Percentiles rank a stretch among this genome's conserved stretches.
Conservation (phyloP, 1,140 invertebrate species). For the Euschistus heros region DNA sequence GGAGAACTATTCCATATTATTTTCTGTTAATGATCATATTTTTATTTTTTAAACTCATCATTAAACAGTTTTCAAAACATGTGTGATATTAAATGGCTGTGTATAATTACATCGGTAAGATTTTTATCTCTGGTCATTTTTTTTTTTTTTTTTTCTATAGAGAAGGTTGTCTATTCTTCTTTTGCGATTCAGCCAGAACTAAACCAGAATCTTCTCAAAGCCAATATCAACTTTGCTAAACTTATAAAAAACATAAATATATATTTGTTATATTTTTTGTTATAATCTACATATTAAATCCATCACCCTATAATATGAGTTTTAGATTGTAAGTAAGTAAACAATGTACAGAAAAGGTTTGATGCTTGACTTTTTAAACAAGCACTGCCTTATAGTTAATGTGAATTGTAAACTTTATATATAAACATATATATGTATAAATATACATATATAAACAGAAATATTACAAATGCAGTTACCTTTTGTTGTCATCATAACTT, state of each 20-base stretch:
- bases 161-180: not conserved
- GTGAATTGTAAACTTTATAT: constrained; percentile 1
- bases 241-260: no score
- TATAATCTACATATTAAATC: not conserved
- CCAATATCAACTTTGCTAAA: no score
- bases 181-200: not conserved
- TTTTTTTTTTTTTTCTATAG: not conserved
- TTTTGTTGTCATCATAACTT: not conserved
- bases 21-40: not conserved
- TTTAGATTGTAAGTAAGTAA: not conserved
- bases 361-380: constrained; percentile 19
- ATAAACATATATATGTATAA: not conserved
- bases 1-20: no score
- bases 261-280: not conserved
- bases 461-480: constrained; percentile 7
- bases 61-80: constrained; percentile 1
- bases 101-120: constrained; percentile 11
- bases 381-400: constrained; percentile 17
- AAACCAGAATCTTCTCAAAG: not conserved
- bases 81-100: constrained; percentile 16
- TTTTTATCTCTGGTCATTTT: not conserved
- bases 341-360: constrained; percentile 13
- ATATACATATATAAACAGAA: not conserved
- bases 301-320: not conserved
- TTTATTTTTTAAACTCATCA: not conserved